A percentile compares a stretch with the other conserved stretches of the same genome.
These are phyloP conservation scores for Perccottus glenii DNA, from an alignment of 2,113 vertebrate species.

Conservation along the genomic window DNA sequence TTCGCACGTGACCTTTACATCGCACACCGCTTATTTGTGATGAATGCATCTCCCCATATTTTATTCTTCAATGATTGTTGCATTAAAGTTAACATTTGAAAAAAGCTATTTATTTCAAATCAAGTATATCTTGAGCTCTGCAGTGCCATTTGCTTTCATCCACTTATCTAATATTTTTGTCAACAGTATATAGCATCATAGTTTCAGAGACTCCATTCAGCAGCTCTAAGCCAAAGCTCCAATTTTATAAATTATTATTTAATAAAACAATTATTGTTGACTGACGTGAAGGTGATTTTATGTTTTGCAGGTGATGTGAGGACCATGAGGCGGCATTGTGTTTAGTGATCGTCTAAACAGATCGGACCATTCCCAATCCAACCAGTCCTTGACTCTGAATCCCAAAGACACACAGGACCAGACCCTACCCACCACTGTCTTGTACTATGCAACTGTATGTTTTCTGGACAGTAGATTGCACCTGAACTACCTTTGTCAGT, in stretches of 20 bases:
- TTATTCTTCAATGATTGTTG: neutral
- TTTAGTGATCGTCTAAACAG: conserved; percentile 4
- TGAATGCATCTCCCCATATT: conserved; percentile 2
- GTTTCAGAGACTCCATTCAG: too few species aligned
- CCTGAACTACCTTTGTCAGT: conserved; percentile 82
- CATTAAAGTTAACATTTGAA: neutral
- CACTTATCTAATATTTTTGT: conserved; percentile 4
- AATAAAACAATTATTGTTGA: neutral
- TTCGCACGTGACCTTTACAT: neutral
- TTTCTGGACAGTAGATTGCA: conserved; percentile 86
- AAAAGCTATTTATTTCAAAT: conserved; percentile 3
- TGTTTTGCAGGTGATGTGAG: conserved; percentile 76
- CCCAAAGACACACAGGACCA: conserved; percentile 89
- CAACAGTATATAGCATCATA: too few species aligned
- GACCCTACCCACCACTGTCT: conserved; percentile 77
- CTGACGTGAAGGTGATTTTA: neutral
- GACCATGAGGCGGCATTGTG: conserved; percentile 9
- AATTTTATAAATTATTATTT: too few species aligned
- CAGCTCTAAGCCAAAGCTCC: too few species aligned
- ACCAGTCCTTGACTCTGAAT: conserved; percentile 71
- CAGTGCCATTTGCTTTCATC: neutral
- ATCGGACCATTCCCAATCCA: conserved; percentile 50
- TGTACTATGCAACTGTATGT: conserved; percentile 99
- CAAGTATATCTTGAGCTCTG: neutral
- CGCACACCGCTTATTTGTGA: conserved; percentile 15